Conservation (phyloP, 2,888 invertebrate species). For the Lydus trimaculatus region DNA sequence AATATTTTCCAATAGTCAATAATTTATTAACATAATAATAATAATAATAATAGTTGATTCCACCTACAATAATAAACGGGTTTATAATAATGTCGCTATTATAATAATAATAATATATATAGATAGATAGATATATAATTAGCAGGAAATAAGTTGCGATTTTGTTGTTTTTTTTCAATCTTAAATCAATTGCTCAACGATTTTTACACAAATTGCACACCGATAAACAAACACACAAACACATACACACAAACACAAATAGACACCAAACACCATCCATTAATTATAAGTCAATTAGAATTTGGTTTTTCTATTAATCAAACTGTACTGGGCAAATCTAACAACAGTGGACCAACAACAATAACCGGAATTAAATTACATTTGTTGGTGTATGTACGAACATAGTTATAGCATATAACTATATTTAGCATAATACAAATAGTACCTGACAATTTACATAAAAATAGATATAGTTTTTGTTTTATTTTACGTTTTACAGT, state of each 20-base stretch:
- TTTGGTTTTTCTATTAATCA: neutral
- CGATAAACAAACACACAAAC: neutral
- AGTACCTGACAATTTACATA: slow-evolving; percentile 52
- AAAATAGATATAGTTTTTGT: slow-evolving; percentile 36
- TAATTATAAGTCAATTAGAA: slow-evolving; percentile 1
- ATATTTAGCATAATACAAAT: slow-evolving; percentile 40
- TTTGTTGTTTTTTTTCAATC: neutral
- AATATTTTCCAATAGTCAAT: slow-evolving; percentile 12
- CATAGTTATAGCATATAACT: slow-evolving; percentile 14
- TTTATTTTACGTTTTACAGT: neutral
- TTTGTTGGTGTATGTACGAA: slow-evolving; percentile 19
- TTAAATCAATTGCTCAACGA: neutral
- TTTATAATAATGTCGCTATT: neutral
- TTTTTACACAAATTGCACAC: neutral
- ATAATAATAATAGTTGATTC: neutral
- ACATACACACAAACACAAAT: neutral
- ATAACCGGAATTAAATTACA: neutral
- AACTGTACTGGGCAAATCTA: neutral
- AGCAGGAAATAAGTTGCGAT: neutral
- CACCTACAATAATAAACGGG: neutral
- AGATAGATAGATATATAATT: too few species aligned
- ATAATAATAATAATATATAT: neutral
- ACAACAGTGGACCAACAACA: neutral
- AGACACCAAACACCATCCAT: neutral
- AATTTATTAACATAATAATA: neutral